Evolutionary conservation across 1,140 invertebrate genomes (phyloP).

Genomic region (Trichonephila clavata): DNA sequence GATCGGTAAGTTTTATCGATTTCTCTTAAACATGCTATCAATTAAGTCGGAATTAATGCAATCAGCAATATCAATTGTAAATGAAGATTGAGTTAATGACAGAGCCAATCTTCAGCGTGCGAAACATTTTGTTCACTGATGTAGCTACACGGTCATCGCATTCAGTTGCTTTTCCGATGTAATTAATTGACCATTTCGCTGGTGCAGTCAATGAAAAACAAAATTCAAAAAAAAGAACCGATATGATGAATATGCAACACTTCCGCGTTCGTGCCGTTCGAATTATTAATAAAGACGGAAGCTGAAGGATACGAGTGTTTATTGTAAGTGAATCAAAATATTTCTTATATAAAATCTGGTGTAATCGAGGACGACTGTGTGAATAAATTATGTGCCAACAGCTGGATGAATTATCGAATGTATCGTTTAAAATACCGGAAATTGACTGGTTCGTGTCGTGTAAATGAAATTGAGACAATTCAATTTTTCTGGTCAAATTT

Average conservation of each 20-base stretch:
- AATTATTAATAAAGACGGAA: neutral
- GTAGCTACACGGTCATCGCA: neutral
- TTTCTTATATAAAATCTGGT: no score
- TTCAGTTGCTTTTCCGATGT: neutral
- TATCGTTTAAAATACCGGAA: no score
- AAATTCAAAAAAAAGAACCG: neutral
- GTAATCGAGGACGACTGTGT: no score
- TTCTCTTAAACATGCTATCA: neutral
- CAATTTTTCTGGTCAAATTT: no score
- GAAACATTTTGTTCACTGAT: neutral
- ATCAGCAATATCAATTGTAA: neutral
- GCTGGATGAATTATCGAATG: no score
- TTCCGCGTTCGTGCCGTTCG: neutral
- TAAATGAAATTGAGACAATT: no score
- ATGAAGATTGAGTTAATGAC: conserved; percentile 23
- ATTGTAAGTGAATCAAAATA: no score
- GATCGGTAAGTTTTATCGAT: neutral
- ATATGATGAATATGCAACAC: neutral
- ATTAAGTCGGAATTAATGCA: neutral
- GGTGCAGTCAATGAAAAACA: neutral
- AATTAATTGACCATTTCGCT: conserved; percentile 10
- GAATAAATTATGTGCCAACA: no score
- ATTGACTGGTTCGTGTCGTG: no score
- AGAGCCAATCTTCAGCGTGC: neutral
- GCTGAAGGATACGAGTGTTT: neutral